Conservation (phyloP, 1,140 invertebrate genomes). For the Pomacea maculata region DNA sequence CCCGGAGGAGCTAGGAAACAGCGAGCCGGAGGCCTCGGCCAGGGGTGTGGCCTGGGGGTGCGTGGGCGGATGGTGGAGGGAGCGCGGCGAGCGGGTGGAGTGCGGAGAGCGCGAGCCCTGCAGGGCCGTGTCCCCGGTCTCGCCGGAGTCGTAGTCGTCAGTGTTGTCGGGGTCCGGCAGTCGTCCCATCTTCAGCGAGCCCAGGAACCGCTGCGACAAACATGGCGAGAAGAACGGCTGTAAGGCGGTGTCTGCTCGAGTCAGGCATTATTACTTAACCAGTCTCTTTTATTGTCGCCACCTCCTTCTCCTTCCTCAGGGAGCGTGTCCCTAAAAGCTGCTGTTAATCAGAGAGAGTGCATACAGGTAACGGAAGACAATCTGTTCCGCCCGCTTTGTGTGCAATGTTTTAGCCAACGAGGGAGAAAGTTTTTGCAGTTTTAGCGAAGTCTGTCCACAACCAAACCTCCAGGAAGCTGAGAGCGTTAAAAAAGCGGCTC, state of each 20-base stretch:
- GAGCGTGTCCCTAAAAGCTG: background rate
- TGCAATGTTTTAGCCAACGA: no score
- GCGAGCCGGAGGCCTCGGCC: slow-evolving; percentile 6
- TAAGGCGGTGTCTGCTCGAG: background rate
- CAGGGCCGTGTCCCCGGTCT: slow-evolving; percentile 48
- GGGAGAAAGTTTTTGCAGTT: no score
- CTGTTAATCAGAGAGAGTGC: no score
- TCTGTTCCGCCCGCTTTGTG: no score
- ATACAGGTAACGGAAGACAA: no score
- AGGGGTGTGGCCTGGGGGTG: slow-evolving; percentile 15
- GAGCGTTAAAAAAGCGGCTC: no score
- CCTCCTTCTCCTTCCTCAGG: background rate
- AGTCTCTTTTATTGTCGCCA: background rate
- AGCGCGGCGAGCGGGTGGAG: slow-evolving; percentile 16
- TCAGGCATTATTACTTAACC: background rate
- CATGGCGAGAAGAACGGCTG: background rate
- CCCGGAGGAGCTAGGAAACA: background rate
- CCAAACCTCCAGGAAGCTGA: no score
- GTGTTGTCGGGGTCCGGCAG: slow-evolving; percentile 34
- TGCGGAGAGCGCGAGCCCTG: slow-evolving; percentile 17
- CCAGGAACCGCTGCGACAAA: slow-evolving; percentile 41
- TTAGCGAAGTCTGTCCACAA: no score
- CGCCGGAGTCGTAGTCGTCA: slow-evolving; percentile 44
- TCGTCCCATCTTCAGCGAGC: slow-evolving; percentile 44
- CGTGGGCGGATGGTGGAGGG: slow-evolving; percentile 8